These are phyloP conservation scores for Typhlichthys eigenmanni DNA, from an alignment of 2,797 vertebrate genomes.

Conservation along the genomic window DNA sequence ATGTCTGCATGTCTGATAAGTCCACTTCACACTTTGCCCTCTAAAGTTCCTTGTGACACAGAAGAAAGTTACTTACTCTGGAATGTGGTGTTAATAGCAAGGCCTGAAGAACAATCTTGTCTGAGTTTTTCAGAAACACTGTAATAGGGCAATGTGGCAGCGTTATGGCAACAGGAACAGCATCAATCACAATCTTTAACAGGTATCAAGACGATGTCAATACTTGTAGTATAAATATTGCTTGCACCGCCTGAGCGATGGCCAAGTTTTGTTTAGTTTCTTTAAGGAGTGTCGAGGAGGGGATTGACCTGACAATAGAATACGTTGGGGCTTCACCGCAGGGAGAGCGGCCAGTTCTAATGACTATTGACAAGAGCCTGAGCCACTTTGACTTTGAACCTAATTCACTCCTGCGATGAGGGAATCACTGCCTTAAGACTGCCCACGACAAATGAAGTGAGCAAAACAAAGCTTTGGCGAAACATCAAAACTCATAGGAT, in stretches of 20 bases:
- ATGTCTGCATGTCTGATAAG: slow-evolving; percentile 59
- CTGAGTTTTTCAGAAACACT: too few species aligned
- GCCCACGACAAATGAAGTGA: slow-evolving; percentile 60
- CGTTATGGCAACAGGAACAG: too few species aligned
- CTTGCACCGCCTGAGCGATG: neutral
- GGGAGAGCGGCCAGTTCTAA: slow-evolving; percentile 64
- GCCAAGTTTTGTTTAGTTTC: slow-evolving; percentile 22
- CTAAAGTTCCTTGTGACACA: slow-evolving; percentile 45
- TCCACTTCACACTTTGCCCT: slow-evolving; percentile 50
- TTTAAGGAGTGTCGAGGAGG: slow-evolving; percentile 47
- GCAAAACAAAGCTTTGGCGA: slow-evolving; percentile 56
- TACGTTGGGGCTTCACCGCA: slow-evolving; percentile 59
- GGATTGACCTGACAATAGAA: slow-evolving; percentile 54
- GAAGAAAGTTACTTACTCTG: neutral
- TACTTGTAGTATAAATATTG: too few species aligned
- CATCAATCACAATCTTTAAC: too few species aligned
- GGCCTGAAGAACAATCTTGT: neutral
- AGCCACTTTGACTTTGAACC: slow-evolving; percentile 74
- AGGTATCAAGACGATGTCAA: too few species aligned
- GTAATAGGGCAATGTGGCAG: too few species aligned
- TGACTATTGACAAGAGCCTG: slow-evolving; percentile 76
- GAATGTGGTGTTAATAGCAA: neutral
- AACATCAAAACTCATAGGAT: slow-evolving; percentile 32
- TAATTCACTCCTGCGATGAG: slow-evolving; percentile 68
- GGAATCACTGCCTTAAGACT: slow-evolving; percentile 61